These are phyloP conservation scores for Ips typographus DNA, from an alignment of 1,140 invertebrate genomes.

Conservation along the genomic window DNA sequence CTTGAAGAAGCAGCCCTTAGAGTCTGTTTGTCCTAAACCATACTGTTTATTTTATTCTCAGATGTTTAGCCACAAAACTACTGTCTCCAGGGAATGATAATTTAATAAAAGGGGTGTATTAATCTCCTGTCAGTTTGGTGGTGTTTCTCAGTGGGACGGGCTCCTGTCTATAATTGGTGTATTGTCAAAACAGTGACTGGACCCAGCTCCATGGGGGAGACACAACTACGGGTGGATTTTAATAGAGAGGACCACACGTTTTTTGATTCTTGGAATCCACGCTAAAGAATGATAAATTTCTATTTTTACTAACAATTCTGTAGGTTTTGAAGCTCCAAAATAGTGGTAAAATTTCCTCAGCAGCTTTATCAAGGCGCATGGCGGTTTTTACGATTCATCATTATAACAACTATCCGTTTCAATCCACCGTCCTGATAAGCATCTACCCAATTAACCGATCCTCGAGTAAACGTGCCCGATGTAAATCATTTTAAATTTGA, in stretches of 20 bases:
- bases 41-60: background rate
- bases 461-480: constrained; percentile 28
- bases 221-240: constrained; percentile 20
- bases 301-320: too few species aligned
- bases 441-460: constrained; percentile 34
- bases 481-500: constrained; percentile 36
- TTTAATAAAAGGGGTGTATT: constrained; percentile 46
- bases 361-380: background rate
- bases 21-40: background rate
- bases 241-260: constrained; percentile 39
- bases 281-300: constrained; percentile 19
- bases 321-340: too few species aligned
- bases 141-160: constrained; percentile 42
- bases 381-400: constrained; percentile 12
- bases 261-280: constrained; percentile 17
- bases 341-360: too few species aligned
- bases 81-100: constrained; percentile 45
- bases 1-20: background rate
- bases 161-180: constrained; percentile 46
- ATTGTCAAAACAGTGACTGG: constrained; percentile 46
- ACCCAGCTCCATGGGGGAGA: constrained; percentile 25
- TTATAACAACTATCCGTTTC: constrained; percentile 26
- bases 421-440: constrained; percentile 22
- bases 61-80: constrained; percentile 4
- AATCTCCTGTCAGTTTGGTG: constrained; percentile 45